phyloP scores from a whole-genome alignment of 2,888 invertebrate species.

The Lithophane socia region DNA sequence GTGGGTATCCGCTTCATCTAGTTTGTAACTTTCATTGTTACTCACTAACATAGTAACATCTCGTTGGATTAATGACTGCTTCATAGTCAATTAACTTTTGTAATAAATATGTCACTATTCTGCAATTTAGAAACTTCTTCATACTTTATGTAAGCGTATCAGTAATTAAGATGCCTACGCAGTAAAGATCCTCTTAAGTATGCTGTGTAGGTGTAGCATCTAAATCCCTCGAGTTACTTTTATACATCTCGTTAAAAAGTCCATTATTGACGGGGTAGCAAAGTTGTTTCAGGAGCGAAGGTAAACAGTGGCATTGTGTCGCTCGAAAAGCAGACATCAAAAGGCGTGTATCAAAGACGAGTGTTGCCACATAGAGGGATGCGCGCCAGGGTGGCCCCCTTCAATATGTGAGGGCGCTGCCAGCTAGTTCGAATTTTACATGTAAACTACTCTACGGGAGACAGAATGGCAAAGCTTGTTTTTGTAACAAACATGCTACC shows the following conservation, averaged over 20 bases:
- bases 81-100: neutral
- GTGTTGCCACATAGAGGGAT: constrained; percentile 79
- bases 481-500: constrained; percentile 56
- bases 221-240: constrained; percentile 45
- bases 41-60: constrained; percentile 1
- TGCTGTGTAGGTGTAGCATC: constrained; percentile 1
- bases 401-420: constrained; percentile 77
- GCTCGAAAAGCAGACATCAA: constrained; percentile 85
- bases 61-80: neutral
- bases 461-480: constrained; percentile 59
- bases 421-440: constrained; percentile 83
- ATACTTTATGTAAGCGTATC: neutral
- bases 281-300: constrained; percentile 81
- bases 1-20: constrained; percentile 21
- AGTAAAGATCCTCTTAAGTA: neutral
- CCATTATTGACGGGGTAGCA: constrained; percentile 76
- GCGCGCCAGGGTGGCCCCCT: constrained; percentile 78
- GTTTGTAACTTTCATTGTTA: constrained; percentile 18
- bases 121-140: neutral
- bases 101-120: neutral
- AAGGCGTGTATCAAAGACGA: constrained; percentile 87
- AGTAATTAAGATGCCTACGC: neutral
- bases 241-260: constrained; percentile 76
- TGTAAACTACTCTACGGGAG: constrained; percentile 69
- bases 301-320: constrained; percentile 85